phyloP scores from a whole-genome alignment of 2,888 invertebrate species.

The Drosophila neotestacea region DNA sequence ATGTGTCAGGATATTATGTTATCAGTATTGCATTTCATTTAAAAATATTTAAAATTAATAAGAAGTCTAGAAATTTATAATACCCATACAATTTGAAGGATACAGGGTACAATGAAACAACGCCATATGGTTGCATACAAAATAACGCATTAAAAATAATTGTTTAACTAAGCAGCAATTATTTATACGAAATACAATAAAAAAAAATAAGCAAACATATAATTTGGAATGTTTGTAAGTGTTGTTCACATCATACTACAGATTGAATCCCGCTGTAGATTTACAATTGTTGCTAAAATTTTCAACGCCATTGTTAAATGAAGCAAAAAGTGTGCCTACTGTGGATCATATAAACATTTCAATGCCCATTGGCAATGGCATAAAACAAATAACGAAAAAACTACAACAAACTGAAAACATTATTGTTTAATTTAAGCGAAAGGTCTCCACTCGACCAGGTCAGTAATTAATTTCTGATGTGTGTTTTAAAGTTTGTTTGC shows the following conservation, averaged over 20 bases:
- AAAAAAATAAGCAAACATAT: constrained; percentile 6
- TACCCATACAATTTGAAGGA: neutral
- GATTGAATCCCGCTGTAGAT: neutral
- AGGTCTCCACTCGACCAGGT: constrained; percentile 1
- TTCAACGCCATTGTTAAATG: constrained; percentile 55
- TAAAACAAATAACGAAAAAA: constrained; percentile 21
- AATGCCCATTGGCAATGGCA: constrained; percentile 21
- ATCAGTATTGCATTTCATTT: too few relatives aligned
- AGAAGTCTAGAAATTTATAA: too few relatives aligned
- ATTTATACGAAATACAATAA: constrained; percentile 17
- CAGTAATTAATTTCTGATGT: constrained; percentile 33
- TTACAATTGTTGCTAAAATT: constrained; percentile 26
- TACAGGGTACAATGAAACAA: neutral
- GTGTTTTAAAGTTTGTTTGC: constrained; percentile 13
- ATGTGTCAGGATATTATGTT: neutral
- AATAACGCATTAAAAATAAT: constrained; percentile 12
- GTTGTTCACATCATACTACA: constrained; percentile 4
- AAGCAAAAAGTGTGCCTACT: constrained; percentile 15
- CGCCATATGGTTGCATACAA: constrained; percentile 5
- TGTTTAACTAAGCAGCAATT: constrained; percentile 12
- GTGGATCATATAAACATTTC: constrained; percentile 26
- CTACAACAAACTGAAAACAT: constrained; percentile 17
- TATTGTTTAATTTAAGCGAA: constrained; percentile 33
- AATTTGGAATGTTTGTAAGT: neutral
- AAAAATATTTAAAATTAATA: too few relatives aligned